phyloP scores from a whole-genome alignment of 2,888 invertebrate species.

The Clusia tigrina region DNA sequence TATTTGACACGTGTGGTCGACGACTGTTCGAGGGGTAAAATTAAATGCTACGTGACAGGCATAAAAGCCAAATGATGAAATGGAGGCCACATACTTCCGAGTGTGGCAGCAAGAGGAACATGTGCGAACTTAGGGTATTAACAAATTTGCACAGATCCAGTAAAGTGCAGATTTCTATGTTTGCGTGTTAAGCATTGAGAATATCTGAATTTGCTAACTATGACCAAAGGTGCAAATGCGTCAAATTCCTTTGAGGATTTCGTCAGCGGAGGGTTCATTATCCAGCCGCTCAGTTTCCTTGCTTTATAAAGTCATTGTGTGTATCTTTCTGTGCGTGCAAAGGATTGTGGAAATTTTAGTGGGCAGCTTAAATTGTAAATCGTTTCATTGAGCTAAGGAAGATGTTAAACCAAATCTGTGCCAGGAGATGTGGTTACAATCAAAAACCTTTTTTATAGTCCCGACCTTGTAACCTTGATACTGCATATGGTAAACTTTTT shows the following conservation, averaged over 20 bases:
- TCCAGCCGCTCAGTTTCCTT: no score
- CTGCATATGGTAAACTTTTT: no score
- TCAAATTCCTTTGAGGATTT: constrained; percentile 13
- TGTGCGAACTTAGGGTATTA: constrained; percentile 19
- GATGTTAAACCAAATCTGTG: no score
- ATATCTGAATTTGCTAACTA: neutral
- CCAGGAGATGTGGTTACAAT: no score
- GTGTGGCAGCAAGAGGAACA: neutral
- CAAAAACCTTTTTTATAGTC: no score
- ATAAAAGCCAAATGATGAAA: constrained; percentile 5
- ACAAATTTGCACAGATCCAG: constrained; percentile 26
- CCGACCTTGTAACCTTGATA: no score
- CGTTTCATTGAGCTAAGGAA: no score
- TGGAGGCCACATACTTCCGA: neutral
- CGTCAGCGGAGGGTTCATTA: no score
- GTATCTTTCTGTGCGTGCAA: no score
- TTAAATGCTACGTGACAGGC: constrained; percentile 31
- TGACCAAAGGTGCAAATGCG: constrained; percentile 14
- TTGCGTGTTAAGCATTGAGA: neutral
- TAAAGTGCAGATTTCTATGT: constrained; percentile 14
- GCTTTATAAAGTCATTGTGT: no score
- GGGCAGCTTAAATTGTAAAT: no score
- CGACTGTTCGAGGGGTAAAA: constrained; percentile 12
- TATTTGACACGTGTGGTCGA: neutral
- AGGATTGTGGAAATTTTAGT: no score